These are phyloP conservation scores for Phylloscopus trochilus DNA, from an alignment of 2,113 vertebrate genomes.

Conservation along the genomic window DNA sequence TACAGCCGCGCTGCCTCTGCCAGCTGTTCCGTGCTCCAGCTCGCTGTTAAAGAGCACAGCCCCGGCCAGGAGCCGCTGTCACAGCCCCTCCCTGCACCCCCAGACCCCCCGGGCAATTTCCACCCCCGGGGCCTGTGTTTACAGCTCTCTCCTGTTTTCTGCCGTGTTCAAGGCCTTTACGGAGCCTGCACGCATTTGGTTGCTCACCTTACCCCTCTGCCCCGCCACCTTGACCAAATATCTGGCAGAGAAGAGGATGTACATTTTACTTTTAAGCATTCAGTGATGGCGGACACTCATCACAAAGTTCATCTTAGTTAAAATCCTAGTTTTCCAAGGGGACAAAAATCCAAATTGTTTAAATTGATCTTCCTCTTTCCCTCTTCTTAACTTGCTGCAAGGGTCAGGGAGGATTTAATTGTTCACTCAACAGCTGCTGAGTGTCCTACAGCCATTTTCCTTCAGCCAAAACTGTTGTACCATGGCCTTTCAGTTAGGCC, in stretches of 20 bases:
- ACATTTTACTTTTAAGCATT: neutral
- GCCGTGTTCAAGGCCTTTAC: neutral
- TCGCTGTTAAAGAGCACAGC: rapidly evolving
- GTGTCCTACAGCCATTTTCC: neutral
- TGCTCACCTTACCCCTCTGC: neutral
- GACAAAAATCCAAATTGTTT: neutral
- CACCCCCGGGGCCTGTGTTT: neutral
- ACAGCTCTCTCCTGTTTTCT: neutral
- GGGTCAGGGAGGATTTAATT: neutral
- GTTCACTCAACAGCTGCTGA: neutral
- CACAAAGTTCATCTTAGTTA: neutral
- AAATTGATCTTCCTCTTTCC: neutral
- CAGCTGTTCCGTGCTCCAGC: rapidly evolving
- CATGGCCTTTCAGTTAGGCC: neutral
- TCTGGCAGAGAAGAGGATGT: neutral
- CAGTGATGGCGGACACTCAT: neutral
- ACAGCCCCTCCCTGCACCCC: neutral
- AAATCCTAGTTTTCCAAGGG: neutral
- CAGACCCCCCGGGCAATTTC: neutral
- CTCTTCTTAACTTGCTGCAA: neutral
- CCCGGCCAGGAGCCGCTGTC: rapidly evolving
- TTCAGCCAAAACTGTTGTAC: neutral
- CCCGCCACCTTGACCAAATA: neutral
- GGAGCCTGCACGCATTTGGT: rapidly evolving
- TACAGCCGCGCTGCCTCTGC: rapidly evolving